These are phyloP conservation scores for Coccyzus lansbergi DNA, from an alignment of 2,797 vertebrate species.

Conservation along the genomic window DNA sequence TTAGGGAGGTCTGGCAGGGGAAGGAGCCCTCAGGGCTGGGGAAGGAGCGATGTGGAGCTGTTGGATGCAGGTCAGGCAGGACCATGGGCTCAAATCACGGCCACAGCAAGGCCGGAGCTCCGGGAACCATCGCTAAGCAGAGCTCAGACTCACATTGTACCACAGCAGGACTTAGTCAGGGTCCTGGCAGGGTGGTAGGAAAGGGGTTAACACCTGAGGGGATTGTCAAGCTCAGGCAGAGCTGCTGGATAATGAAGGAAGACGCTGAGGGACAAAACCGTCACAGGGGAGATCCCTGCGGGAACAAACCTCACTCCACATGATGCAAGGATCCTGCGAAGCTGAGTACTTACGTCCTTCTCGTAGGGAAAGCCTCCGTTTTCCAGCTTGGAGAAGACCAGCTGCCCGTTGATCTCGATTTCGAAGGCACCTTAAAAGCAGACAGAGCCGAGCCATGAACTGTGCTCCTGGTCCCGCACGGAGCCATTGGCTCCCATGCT, in stretches of 20 bases:
- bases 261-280: fast-evolving
- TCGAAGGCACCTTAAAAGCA: slow-evolving; percentile 88
- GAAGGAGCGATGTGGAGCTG: too few species aligned
- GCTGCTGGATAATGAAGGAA: neutral
- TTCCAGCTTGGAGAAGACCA: slow-evolving; percentile 92
- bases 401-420: slow-evolving; percentile 88
- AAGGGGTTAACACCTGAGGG: fast-evolving
- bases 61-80: neutral
- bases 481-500: neutral
- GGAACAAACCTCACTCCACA: neutral
- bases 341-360: slow-evolving; percentile 85
- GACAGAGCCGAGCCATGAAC: fast-evolving
- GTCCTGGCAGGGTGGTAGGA: neutral
- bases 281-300: neutral
- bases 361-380: slow-evolving; percentile 90
- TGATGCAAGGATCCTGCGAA: neutral
- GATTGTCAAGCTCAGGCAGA: neutral
- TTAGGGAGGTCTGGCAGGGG: too few species aligned
- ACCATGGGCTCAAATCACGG: fast-evolving
- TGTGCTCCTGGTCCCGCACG: fast-evolving
- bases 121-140: fast-evolving
- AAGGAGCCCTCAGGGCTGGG: too few species aligned
- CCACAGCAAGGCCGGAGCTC: fast-evolving
- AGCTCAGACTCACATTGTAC: fast-evolving
- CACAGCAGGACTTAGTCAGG: neutral